These are phyloP conservation scores for Cremastinae sp. DNA, from an alignment of 2,888 invertebrate species.

Conservation along the genomic window DNA sequence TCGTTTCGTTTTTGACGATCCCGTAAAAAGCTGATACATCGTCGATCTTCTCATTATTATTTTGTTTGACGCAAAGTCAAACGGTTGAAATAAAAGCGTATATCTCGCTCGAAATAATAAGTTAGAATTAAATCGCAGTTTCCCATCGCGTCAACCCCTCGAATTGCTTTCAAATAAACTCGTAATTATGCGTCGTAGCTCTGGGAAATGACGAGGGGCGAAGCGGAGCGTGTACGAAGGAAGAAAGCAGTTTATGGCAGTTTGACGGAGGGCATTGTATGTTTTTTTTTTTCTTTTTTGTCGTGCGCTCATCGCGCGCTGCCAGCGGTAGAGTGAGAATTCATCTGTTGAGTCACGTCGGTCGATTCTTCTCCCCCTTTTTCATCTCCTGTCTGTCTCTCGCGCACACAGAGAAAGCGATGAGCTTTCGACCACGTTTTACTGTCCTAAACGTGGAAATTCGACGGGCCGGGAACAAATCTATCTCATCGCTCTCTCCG, in stretches of 20 bases:
- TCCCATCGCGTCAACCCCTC: not conserved
- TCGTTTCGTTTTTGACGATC: not conserved
- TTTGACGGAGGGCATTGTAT: constrained; percentile 24
- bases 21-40: too few species aligned
- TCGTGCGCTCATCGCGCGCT: not conserved
- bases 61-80: too few species aligned
- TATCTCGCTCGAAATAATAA: too few species aligned
- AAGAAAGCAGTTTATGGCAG: constrained; percentile 39
- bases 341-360: constrained; percentile 26
- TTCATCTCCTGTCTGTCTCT: not conserved
- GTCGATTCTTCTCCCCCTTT: constrained; percentile 23
- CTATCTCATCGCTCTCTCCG: too few species aligned
- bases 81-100: too few species aligned
- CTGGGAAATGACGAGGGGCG: not conserved
- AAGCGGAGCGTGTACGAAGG: constrained; percentile 6
- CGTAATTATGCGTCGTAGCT: not conserved
- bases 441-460: too few species aligned
- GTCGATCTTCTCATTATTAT: too few species aligned
- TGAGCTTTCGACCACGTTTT: too few species aligned
- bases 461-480: too few species aligned
- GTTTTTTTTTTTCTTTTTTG: constrained; percentile 36
- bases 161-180: not conserved
- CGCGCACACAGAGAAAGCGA: constrained; percentile 23
- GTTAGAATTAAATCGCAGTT: not conserved
- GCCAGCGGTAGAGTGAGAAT: not conserved